Evolutionary conservation across 1,140 invertebrate genomes (phyloP).

Genomic region (Drosophila sp.): DNA sequence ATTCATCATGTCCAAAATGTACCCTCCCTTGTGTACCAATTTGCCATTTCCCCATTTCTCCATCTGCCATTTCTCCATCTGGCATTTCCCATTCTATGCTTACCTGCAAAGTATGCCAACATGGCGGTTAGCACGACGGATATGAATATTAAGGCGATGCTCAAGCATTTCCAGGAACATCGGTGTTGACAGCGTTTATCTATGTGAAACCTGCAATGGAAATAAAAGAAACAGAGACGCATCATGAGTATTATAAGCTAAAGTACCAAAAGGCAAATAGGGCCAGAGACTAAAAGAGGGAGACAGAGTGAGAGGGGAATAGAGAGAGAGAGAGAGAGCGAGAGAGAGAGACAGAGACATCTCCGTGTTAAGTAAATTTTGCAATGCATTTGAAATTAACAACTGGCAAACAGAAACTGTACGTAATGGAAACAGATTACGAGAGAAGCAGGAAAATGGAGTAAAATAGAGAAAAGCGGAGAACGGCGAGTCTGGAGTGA

Average conservation of each 20-base stretch:
- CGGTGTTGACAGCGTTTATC: slow-evolving; percentile 95
- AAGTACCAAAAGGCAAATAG: background rate
- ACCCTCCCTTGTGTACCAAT: background rate
- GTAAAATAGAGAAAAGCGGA: background rate
- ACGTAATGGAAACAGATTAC: background rate
- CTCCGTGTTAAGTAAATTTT: slow-evolving; percentile 54
- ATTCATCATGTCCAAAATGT: slow-evolving; percentile 20
- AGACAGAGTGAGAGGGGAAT: background rate
- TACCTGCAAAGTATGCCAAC: slow-evolving; percentile 97
- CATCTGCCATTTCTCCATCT: slow-evolving; percentile 1
- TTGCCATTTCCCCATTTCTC: background rate
- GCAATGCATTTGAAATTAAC: slow-evolving; percentile 79
- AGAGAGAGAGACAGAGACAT: background rate
- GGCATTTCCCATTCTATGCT: slow-evolving; percentile 84
- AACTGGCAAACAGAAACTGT: slow-evolving; percentile 46
- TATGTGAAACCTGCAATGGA: slow-evolving; percentile 90
- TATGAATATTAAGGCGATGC: slow-evolving; percentile 95
- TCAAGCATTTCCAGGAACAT: slow-evolving; percentile 97
- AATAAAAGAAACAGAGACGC: slow-evolving; percentile 25
- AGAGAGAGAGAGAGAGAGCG: background rate
- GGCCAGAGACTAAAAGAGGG: background rate
- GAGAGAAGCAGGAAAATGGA: background rate
- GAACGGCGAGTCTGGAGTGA: too few species aligned
- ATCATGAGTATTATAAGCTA: background rate
- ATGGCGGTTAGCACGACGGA: slow-evolving; percentile 94